phyloP scores from a whole-genome alignment of 2,113 vertebrate genomes.

The Perca flavescens region DNA sequence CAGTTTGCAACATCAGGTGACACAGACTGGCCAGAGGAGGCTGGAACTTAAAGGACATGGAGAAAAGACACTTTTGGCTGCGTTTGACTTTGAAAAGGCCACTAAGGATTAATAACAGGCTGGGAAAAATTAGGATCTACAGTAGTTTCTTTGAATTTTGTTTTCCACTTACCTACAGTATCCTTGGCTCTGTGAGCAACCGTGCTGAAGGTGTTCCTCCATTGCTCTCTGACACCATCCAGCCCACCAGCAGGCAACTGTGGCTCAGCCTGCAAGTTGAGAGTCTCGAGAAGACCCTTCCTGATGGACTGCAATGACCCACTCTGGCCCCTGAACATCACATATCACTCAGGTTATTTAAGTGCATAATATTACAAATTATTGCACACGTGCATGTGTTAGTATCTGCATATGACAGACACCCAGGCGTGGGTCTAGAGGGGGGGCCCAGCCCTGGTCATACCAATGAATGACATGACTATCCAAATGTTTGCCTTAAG shows the following conservation, averaged over 20 bases:
- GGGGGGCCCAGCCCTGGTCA: too few relatives aligned
- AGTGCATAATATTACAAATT: background rate
- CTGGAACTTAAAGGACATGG: conserved; percentile 26
- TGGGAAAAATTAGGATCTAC: background rate
- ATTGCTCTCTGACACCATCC: conserved; percentile 65
- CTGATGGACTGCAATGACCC: conserved; percentile 66
- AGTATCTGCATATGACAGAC: background rate
- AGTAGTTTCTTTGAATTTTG: background rate
- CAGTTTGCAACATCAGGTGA: conserved; percentile 44
- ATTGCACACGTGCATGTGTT: background rate
- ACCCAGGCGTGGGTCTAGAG: too few relatives aligned
- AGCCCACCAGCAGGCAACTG: conserved; percentile 56
- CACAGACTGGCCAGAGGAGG: conserved; percentile 19
- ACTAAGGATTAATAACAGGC: background rate
- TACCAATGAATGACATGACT: too few relatives aligned
- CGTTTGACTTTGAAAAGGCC: background rate
- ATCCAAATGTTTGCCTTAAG: too few relatives aligned
- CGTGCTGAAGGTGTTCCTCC: conserved; percentile 56
- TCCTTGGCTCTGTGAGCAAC: background rate
- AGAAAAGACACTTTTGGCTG: background rate
- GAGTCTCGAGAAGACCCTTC: conserved; percentile 69
- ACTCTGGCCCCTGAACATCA: conserved; percentile 69
- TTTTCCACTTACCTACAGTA: conserved; percentile 17
- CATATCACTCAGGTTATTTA: background rate
- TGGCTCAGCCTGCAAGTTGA: conserved; percentile 78